Base-by-base conservation (phyloP, 2,888 invertebrate species). In the Cistogaster globosa region DNA sequence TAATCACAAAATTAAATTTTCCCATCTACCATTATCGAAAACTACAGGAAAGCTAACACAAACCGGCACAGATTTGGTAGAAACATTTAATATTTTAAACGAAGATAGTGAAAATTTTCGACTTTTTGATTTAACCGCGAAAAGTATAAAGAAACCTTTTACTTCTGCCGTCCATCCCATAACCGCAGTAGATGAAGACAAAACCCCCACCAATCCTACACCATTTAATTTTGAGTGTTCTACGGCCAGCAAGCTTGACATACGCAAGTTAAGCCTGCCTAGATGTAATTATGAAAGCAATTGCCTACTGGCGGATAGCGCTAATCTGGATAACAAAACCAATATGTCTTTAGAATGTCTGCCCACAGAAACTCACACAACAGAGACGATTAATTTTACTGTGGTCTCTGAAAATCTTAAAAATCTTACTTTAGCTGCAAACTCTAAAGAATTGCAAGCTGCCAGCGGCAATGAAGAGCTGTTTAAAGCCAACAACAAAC, bases 31-130 rank as follows among this genome's bases (percentile, higher is more conserved):
- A 8, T 84, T 93, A 14, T 92, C 92, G 14, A 91, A 90, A 83
- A 91, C 89, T 45, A 92, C 92, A 2, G 90, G 90, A 20, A 92
- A 93, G 84, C 79, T 93, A 26, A 91, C 92, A 0, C 92, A 92
- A 69, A 90, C 92, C 18, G 91, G 92, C 32, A 91, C 87, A 76
- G 92, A 92, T 62, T 87, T 92, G 55, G 91, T 92, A 8, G 88
- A 92, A 67, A 91, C 92, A 0, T 89, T 91, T 65, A 92, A 90
- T 60, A 89, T 88, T 75, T 87, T 80, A 53, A 91, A 91, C 16
- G 91, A 90, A 57, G 89, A 90, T 45, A 88, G 88, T 20, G 62
- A 89, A 26, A 80, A 72, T 16, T 62, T 86, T 20, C 86, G 86
- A 12, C 72, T 84, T 55, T 82, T 80, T 38, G 63, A 75, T 60